phyloP scores from a whole-genome alignment of 1,140 invertebrate species.

The Chlorops oryzae region DNA sequence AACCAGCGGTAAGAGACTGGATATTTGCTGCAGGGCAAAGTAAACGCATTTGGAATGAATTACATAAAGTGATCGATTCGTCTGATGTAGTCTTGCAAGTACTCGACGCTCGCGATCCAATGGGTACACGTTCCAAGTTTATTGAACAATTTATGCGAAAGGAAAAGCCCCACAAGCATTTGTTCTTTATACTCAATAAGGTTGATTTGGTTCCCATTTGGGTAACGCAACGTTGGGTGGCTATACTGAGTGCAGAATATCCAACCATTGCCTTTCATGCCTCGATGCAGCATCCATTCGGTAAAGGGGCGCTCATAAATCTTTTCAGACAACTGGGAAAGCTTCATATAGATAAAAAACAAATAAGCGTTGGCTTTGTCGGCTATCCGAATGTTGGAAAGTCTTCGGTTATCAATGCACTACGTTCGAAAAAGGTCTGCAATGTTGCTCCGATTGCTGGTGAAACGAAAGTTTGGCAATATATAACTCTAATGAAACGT shows the following conservation, averaged over 20 bases:
- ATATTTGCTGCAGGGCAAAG: conserved; percentile 91
- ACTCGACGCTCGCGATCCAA: conserved; percentile 89
- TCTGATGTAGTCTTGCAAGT: conserved; percentile 95
- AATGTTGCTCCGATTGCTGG: conserved; percentile 98
- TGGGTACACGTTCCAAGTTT: conserved; percentile 89
- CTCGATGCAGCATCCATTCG: conserved; percentile 95
- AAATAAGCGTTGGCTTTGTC: conserved; percentile 98
- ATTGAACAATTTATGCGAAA: conserved; percentile 85
- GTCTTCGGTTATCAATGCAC: conserved; percentile 95
- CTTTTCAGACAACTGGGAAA: conserved; percentile 94
- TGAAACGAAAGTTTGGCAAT: conserved; percentile 99
- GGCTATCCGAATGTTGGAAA: conserved; percentile 99
- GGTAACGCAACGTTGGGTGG: conserved; percentile 95
- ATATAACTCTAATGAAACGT: conserved; percentile 94
- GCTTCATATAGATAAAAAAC: conserved; percentile 90
- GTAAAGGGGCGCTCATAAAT: conserved; percentile 96
- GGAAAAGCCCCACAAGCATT: conserved; percentile 90
- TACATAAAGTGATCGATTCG: conserved; percentile 99
- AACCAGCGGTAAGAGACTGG: conserved; percentile 70
- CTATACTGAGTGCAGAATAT: conserved; percentile 86
- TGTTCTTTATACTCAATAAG: conserved; percentile 94
- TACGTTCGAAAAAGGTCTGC: conserved; percentile 92
- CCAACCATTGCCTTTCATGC: conserved; percentile 98
- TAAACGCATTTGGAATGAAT: conserved; percentile 97
- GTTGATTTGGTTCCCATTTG: conserved; percentile 93